Evolutionary conservation across 2,113 vertebrate genomes (phyloP), one percentile per base, ranked within the genome.

Genomic region (Astur gentilis): DNA sequence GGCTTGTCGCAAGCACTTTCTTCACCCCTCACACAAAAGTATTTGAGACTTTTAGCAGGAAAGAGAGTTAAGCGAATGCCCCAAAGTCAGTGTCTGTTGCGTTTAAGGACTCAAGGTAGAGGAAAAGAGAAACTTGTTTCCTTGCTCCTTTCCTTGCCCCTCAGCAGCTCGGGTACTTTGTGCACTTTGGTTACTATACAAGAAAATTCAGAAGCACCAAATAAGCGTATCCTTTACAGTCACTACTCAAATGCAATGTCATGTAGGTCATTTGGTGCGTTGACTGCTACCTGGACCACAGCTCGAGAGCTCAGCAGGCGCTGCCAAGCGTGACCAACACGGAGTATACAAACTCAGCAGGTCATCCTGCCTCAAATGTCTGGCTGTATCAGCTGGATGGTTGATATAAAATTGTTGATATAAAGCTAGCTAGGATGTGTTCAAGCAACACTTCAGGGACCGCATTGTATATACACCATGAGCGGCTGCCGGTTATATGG

Each of bases 381-480:
- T 25, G 49, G 21, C 52, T 61, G 9, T 42, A 7, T 60, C 34
- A 54, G 25, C 16, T 22, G 16, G 31, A 26, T 34, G 26, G 11
- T 25, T 52, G 14, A 27, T 52, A 16, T 27, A 27, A 52, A 54
- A 36, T 10, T 9, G 3, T 29, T 27, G 36, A 27, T 27, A 10
- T 13, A 45, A 31, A 85, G 29, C 34, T 45, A 44, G 12, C 20
- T 54, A 52, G 31, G 14, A 81, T 71, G 50, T 5, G 21, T 76
- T 86, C 52, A 52, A 52, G 25, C 16, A 29, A 50, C 22, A 31
- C 19, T 45, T 78, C 23, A 40, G 44, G 23, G 29, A 38, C 36
- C 1, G 2, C 25, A 19, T 4, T 52, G 15, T 60, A 18, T 13
- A 22, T 18, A 38, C 6, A 55, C 10, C 44, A 23, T 0, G 5